Evolutionary conservation across 1,140 invertebrate species (phyloP).

Genomic region (Eubasilissa regina): DNA sequence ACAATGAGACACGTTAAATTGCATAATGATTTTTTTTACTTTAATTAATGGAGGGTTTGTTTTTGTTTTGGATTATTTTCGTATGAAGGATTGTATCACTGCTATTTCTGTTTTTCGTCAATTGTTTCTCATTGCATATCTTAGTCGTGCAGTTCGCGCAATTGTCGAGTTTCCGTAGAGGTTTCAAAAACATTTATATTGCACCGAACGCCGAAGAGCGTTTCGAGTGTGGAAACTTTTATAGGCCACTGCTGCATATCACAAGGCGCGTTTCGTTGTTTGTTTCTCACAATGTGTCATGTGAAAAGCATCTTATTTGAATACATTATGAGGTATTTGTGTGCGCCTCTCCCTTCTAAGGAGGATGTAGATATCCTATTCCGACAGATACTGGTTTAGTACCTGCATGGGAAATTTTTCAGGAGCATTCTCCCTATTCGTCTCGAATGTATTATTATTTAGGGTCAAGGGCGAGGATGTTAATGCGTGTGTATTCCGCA

Average conservation of each 20-base stretch:
- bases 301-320: slow-evolving; percentile 19
- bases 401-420: slow-evolving; percentile 48
- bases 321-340: not conserved
- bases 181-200: slow-evolving; percentile 22
- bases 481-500: not conserved
- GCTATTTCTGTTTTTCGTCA: no score
- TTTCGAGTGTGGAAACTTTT: slow-evolving; percentile 14
- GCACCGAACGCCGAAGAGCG: not conserved
- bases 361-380: slow-evolving; percentile 46
- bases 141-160: not conserved
- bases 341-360: not conserved
- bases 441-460: slow-evolving; percentile 26
- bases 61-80: not conserved
- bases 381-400: not conserved
- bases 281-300: slow-evolving; percentile 4
- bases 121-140: not conserved
- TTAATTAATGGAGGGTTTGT: slow-evolving; percentile 9
- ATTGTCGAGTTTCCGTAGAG: not conserved
- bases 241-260: not conserved
- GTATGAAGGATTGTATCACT: no score
- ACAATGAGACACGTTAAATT: slow-evolving; percentile 27
- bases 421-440: slow-evolving; percentile 13
- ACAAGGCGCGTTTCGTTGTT: not conserved
- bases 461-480: slow-evolving; percentile 45
- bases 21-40: slow-evolving; percentile 37